Evolutionary conservation across 2,797 vertebrate species (phyloP).

Genomic region (Protonibea diacanthus): DNA sequence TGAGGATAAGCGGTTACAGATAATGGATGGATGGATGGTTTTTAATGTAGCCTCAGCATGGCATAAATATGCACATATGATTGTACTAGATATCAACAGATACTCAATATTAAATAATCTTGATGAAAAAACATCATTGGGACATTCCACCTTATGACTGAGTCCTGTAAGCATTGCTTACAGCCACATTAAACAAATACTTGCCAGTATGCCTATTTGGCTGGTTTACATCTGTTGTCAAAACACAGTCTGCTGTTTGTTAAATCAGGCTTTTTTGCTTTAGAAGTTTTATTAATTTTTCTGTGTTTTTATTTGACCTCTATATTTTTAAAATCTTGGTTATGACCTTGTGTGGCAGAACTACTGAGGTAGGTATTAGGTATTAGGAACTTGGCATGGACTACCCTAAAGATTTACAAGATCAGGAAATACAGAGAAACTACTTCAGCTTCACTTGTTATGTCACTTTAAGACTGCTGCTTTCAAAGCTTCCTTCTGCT

Average conservation of each 20-base stretch:
- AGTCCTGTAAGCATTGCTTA: background rate
- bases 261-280: too few species aligned
- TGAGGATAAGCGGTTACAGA: too few species aligned
- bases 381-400: rapidly evolving
- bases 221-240: too few species aligned
- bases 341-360: background rate
- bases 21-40: too few species aligned
- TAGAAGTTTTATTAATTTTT: background rate
- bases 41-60: too few species aligned
- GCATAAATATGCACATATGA: background rate
- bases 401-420: background rate
- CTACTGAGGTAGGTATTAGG: too few species aligned
- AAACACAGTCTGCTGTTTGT: too few species aligned
- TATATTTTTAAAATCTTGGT: background rate
- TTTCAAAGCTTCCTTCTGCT: background rate
- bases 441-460: too few species aligned
- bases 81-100: background rate
- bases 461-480: background rate
- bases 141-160: too few species aligned
- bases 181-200: background rate
- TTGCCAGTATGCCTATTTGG: too few species aligned
- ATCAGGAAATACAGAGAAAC: background rate
- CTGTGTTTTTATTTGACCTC: background rate
- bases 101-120: background rate
- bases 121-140: background rate